These are phyloP conservation scores for Equus quagga DNA, from an alignment of 2,113 vertebrate species.

Conservation along the genomic window DNA sequence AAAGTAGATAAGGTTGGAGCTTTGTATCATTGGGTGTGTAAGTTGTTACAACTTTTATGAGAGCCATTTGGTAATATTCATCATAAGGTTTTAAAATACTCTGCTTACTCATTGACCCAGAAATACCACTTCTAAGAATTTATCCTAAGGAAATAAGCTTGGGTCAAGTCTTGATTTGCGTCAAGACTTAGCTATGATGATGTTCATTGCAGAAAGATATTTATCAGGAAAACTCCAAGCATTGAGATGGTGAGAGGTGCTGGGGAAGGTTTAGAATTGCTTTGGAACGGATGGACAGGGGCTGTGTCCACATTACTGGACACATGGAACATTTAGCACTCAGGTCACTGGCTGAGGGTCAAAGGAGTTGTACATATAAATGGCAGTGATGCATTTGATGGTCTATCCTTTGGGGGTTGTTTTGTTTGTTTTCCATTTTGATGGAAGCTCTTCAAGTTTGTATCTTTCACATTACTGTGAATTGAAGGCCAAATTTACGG, in stretches of 20 bases:
- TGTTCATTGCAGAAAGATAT: neutral
- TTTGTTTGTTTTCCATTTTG: neutral
- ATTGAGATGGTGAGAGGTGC: neutral
- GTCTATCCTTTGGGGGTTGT: neutral
- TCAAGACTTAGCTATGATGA: neutral
- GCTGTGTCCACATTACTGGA: neutral
- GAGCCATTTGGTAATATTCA: neutral
- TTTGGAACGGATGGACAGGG: neutral
- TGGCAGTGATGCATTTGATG: neutral
- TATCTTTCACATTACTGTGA: slow-evolving; percentile 21
- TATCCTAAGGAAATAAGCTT: slow-evolving; percentile 51
- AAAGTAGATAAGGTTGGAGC: neutral
- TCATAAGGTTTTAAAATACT: slow-evolving; percentile 11
- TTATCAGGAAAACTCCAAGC: neutral
- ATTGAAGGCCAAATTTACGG: neutral
- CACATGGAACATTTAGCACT: neutral
- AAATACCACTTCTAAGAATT: slow-evolving; percentile 66
- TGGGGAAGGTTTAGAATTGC: neutral
- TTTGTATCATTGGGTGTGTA: neutral
- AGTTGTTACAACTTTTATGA: neutral
- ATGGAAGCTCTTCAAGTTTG: slow-evolving; percentile 13
- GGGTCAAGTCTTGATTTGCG: neutral
- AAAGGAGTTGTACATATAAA: neutral
- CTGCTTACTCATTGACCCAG: neutral
- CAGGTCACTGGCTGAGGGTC: neutral